phyloP scores from a whole-genome alignment of 1,140 invertebrate genomes.

The Elymnias hypermnestra region DNA sequence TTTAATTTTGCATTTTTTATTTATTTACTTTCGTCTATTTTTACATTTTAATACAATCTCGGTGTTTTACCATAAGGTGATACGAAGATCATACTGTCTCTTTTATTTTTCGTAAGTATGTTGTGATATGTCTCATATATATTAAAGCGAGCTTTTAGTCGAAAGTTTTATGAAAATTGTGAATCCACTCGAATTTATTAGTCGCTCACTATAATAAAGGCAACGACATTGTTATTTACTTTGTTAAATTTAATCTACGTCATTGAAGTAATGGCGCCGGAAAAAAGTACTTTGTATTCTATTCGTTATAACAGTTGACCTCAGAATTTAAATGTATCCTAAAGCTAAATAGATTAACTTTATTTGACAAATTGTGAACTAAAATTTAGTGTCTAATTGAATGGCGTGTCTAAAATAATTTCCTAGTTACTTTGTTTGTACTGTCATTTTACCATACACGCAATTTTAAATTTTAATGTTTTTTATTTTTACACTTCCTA shows the following conservation, averaged over 20 bases:
- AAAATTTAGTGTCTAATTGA: conserved; percentile 28
- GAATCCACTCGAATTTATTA: conserved; percentile 15
- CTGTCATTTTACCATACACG: conserved; percentile 23
- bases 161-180: background rate
- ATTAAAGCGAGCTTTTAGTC: too few relatives aligned
- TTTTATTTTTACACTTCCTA: background rate
- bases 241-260: background rate
- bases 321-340: conserved; percentile 19
- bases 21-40: too few relatives aligned
- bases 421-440: conserved; percentile 46
- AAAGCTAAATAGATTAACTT: too few relatives aligned
- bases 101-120: too few relatives aligned
- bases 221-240: background rate
- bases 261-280: background rate
- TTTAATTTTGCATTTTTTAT: too few relatives aligned
- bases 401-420: conserved; percentile 36
- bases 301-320: conserved; percentile 11
- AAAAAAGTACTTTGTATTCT: conserved; percentile 14
- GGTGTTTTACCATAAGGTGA: too few relatives aligned
- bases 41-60: too few relatives aligned
- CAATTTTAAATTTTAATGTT: conserved; percentile 14
- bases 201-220: conserved; percentile 5
- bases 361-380: conserved; percentile 11
- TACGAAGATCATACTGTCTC: too few relatives aligned
- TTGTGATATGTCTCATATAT: too few relatives aligned